A percentile compares a stretch with the other conserved stretches of the same genome.
Conservation (phyloP, 2,113 vertebrate species). For the Silurus asotus region DNA sequence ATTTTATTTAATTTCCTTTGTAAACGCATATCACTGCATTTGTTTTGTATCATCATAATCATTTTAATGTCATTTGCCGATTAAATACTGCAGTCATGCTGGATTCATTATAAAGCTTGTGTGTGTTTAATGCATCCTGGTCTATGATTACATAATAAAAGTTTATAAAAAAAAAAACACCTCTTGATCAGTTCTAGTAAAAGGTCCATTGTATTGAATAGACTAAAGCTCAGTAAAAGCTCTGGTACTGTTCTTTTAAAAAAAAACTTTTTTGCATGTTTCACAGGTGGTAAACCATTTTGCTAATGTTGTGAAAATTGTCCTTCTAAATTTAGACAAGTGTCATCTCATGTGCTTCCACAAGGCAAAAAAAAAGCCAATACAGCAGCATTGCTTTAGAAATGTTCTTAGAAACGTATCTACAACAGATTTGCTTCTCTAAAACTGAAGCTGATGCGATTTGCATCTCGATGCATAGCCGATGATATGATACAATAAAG, state of each 20-base stretch:
- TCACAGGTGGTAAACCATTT: not conserved
- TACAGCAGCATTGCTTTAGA: not conserved
- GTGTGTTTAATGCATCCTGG: slow-evolving; percentile 9
- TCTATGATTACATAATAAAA: not conserved
- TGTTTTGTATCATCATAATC: slow-evolving; percentile 41
- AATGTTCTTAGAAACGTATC: not conserved
- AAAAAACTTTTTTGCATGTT: not conserved
- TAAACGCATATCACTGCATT: slow-evolving; percentile 41
- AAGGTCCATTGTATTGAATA: not conserved
- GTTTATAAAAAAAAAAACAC: not conserved
- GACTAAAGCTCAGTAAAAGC: not conserved
- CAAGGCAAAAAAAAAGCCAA: not conserved
- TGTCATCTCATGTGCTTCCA: not conserved
- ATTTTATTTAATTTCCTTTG: not conserved
- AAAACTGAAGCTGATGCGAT: too few relatives aligned
- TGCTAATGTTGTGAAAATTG: not conserved
- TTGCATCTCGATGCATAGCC: too few relatives aligned
- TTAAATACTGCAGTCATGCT: slow-evolving; percentile 46
- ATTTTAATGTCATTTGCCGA: slow-evolving; percentile 46
- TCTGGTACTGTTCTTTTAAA: not conserved
- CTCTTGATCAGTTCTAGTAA: not conserved
- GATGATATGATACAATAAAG: too few relatives aligned
- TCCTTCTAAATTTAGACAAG: not conserved
- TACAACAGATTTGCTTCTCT: too few relatives aligned
- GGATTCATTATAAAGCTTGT: slow-evolving; percentile 3